Evolutionary conservation across 2,113 vertebrate genomes (phyloP).

Genomic region (Regulus satrapa): DNA sequence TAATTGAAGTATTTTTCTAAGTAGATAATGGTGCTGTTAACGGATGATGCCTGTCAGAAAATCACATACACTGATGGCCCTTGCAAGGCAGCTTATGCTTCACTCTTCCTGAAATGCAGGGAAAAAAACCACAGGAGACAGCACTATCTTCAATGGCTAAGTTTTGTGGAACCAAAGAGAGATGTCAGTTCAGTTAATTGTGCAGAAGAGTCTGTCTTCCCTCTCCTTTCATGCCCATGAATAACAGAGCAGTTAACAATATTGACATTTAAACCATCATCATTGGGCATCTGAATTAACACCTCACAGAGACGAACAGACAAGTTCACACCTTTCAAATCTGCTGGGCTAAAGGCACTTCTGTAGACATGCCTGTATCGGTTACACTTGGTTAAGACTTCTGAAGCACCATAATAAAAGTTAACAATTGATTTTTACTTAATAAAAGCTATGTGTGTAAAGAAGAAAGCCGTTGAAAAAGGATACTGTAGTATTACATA

Average conservation of each 20-base stretch:
- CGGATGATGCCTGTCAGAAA: not conserved
- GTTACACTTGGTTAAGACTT: conserved; percentile 25
- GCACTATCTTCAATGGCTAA: not conserved
- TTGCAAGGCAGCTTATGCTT: not conserved
- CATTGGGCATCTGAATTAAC: conserved; percentile 48
- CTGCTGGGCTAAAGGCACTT: not conserved
- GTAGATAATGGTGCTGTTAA: not conserved
- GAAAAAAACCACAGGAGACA: not conserved
- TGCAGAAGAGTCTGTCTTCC: not conserved
- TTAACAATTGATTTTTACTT: conserved; percentile 18
- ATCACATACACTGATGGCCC: not conserved
- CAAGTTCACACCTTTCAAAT: conserved; percentile 42
- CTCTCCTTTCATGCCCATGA: not conserved
- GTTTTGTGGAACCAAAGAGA: conserved; percentile 39
- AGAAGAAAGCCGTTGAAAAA: not conserved
- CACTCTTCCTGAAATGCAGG: not conserved
- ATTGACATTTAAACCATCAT: conserved; percentile 59
- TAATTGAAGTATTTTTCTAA: not conserved
- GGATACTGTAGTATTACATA: not conserved
- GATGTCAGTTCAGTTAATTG: conserved; percentile 46
- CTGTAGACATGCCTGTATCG: not conserved
- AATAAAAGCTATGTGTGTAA: not conserved
- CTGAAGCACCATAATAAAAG: not conserved
- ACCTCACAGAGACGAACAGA: conserved; percentile 5
- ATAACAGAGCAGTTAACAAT: conserved; percentile 49